Percentiles rank a stretch among this genome's conserved stretches.
Conservation (phyloP, 2,888 invertebrate genomes). For the Thereva nobilitata region DNA sequence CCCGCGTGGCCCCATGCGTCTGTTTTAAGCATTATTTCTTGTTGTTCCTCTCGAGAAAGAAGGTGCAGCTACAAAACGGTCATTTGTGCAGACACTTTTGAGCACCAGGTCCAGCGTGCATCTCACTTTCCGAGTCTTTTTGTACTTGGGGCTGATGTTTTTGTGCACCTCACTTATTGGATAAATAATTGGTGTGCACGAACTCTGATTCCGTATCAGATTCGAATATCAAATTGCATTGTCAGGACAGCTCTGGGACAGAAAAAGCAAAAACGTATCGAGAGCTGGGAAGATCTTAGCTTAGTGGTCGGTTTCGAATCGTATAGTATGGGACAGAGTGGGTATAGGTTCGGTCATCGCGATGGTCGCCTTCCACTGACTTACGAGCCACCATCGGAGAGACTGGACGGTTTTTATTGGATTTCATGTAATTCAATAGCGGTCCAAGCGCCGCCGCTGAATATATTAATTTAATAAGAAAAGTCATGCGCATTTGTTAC, state of each 20-base stretch:
- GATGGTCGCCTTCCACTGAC: conserved; percentile 23
- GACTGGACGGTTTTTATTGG: conserved; percentile 35
- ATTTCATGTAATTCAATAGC: conserved; percentile 41
- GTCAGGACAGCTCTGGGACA: conserved; percentile 33
- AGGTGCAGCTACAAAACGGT: conserved; percentile 30
- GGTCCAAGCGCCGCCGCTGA: conserved; percentile 41
- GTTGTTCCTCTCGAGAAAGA: conserved; percentile 16
- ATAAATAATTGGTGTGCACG: conserved; percentile 48
- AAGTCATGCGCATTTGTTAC: conserved; percentile 42
- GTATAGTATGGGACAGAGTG: background rate
- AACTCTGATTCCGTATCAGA: conserved; percentile 47
- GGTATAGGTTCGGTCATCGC: conserved; percentile 16
- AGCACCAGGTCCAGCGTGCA: conserved; percentile 10
- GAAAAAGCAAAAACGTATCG: conserved; percentile 15
- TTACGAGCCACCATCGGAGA: conserved; percentile 21
- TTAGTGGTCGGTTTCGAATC: no score
- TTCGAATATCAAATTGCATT: conserved; percentile 48
- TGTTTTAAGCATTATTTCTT: background rate
- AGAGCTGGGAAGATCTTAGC: no score
- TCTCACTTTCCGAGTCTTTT: conserved; percentile 12
- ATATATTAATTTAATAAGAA: conserved; percentile 42
- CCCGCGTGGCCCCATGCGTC: background rate
- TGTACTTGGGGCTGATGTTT: conserved; percentile 27
- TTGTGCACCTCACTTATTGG: conserved; percentile 44
- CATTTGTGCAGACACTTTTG: conserved; percentile 28